These are phyloP conservation scores for Typhlichthys subterraneus DNA, from an alignment of 2,797 vertebrate species.

Conservation along the genomic window DNA sequence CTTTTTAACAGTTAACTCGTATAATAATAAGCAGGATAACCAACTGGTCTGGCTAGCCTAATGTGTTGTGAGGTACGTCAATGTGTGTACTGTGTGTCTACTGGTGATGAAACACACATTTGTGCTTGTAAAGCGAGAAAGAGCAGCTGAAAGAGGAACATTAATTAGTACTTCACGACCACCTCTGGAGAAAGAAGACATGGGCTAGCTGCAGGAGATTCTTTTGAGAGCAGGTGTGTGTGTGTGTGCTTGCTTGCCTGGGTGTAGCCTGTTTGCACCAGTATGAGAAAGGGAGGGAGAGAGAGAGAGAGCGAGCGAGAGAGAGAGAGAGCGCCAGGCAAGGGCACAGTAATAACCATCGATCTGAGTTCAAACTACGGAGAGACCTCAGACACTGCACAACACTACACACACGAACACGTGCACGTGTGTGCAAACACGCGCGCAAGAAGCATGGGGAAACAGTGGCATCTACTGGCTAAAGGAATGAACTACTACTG, in stretches of 20 bases:
- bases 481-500: not conserved
- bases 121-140: not conserved
- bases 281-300: conserved; percentile 4
- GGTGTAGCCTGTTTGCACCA: too few species aligned
- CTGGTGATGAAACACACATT: too few species aligned
- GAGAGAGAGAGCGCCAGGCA: conserved; percentile 42
- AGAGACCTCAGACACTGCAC: conserved; percentile 61
- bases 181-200: conserved; percentile 38
- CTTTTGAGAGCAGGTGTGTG: conserved; percentile 26
- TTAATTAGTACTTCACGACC: conserved; percentile 33
- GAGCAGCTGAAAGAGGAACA: conserved; percentile 17
- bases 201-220: conserved; percentile 41
- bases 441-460: conserved; percentile 32
- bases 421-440: conserved; percentile 16
- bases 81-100: too few species aligned
- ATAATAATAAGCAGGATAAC: too few species aligned
- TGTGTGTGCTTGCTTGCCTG: conserved; percentile 2
- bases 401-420: conserved; percentile 24
- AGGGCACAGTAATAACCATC: conserved; percentile 75
- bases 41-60: too few species aligned
- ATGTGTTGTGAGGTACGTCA: too few species aligned
- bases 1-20: too few species aligned
- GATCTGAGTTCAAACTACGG: conserved; percentile 73
- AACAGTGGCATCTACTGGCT: conserved; percentile 67
- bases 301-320: conserved; percentile 17